phyloP scores from a whole-genome alignment of 2,888 invertebrate genomes.

The Microctonus aethiopoides region DNA sequence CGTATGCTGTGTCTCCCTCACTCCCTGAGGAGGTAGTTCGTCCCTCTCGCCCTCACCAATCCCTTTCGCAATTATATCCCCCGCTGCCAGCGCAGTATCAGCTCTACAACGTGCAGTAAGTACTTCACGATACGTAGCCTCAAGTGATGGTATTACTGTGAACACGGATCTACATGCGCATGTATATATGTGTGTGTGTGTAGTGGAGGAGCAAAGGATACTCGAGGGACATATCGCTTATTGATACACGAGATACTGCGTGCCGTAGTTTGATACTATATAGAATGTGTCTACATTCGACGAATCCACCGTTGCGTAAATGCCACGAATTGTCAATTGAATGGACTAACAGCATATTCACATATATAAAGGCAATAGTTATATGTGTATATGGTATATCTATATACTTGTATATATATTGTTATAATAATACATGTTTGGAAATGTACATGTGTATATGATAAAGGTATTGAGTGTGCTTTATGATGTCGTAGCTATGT shows the following conservation, averaged over 20 bases:
- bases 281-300: background rate
- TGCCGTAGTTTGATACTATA: background rate
- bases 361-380: background rate
- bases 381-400: too few relatives aligned
- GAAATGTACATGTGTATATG: background rate
- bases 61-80: slow-evolving; percentile 49
- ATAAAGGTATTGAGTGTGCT: slow-evolving; percentile 6
- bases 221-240: slow-evolving; percentile 12
- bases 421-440: too few relatives aligned
- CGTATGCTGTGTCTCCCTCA: slow-evolving; percentile 38
- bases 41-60: slow-evolving; percentile 39
- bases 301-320: slow-evolving; percentile 13
- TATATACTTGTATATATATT: background rate
- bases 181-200: too few relatives aligned
- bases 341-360: background rate
- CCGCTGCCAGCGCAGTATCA: slow-evolving; percentile 18
- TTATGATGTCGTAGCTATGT: background rate
- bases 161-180: slow-evolving; percentile 32
- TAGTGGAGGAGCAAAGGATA: slow-evolving; percentile 11
- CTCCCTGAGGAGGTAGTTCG: slow-evolving; percentile 23
- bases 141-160: slow-evolving; percentile 38
- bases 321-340: slow-evolving; percentile 9
- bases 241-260: slow-evolving; percentile 11
- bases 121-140: slow-evolving; percentile 35
- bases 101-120: slow-evolving; percentile 34